Evolutionary conservation across 2,113 vertebrate genomes (phyloP), one percentile per base, ranked within the genome.

Genomic region (Chloropsis hardwickii): DNA sequence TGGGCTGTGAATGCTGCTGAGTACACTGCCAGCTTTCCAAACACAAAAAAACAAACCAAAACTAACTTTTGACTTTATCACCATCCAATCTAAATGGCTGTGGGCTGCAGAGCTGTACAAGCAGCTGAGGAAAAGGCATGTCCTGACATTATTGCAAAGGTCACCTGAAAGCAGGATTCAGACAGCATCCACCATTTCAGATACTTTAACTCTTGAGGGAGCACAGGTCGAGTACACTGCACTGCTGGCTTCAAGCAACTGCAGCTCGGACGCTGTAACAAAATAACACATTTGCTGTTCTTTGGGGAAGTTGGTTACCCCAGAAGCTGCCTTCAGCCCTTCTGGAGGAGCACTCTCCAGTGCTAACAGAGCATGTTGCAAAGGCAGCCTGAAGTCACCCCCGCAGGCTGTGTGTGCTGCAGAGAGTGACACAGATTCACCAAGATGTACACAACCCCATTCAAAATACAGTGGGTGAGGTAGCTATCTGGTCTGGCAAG

Each of bases 401-500:
- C 31, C 0, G 9, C 72, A 81, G 50, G 78, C 44, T 10, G 25
- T 2, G 22, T 10, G 44, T 4, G 25, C 33, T 86, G 39, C 69
- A 50, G 47, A 11, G 17, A 58, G 33, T 17, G n/a, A 86, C 42
- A 2, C 7, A 13, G 64, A 56, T 44, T 64, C n/a, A 40, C 53
- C 8, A 62, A 18, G 44, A 10, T 4, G 15, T 40, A 74, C 53
- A 72, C 56, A 65, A 51, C 4, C 25, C 50, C 73, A 56, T 1
- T 1, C 28, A 64, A 71, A 66, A 54, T 1, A 86, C 14, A 9
- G 7, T 33, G 57, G 71, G 47, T 0, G 0, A 85, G 53, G 58
- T 0, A 89, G 14, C 54, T 77, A n/a, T 54, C 86, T 81, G 47
- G 66, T 82, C 84, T 80, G 78, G 50, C 70, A 85, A 85, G 54